A percentile compares a stretch with the other conserved stretches of the same genome.
Evolutionary conservation across 2,797 vertebrate species (phyloP).

Genomic region (Phataginus tetradactyla): DNA sequence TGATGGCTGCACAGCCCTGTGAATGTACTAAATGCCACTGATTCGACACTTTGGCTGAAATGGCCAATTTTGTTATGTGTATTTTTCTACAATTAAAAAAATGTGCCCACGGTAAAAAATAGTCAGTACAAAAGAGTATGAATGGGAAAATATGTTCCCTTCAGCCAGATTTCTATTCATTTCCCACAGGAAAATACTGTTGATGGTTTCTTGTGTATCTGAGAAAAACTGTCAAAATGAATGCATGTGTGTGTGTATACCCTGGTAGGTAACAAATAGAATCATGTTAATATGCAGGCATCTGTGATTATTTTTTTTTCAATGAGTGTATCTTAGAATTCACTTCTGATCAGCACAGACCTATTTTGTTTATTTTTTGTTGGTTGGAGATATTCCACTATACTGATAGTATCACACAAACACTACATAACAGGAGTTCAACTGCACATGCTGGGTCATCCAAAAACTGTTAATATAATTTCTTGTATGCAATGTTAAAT

Average conservation of each 20-base stretch:
- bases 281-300: not conserved
- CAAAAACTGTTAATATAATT: not conserved
- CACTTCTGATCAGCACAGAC: not conserved
- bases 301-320: not conserved
- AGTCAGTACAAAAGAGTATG: not conserved
- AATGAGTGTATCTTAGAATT: not conserved
- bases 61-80: not conserved
- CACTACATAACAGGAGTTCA: not conserved
- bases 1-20: not conserved
- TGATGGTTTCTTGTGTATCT: not conserved
- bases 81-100: slow-evolving; percentile 25
- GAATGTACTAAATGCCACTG: not conserved
- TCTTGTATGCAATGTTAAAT: not conserved
- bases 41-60: not conserved
- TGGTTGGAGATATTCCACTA: not conserved
- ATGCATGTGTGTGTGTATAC: not conserved
- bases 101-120: not conserved
- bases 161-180: not conserved
- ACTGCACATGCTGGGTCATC: not conserved
- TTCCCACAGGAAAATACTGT: not conserved
- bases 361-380: not conserved
- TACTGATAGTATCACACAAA: not conserved
- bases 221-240: not conserved
- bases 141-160: not conserved
- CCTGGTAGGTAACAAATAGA: not conserved